phyloP scores from a whole-genome alignment of 2,113 vertebrate species.

The Rhodinocichla rosea region DNA sequence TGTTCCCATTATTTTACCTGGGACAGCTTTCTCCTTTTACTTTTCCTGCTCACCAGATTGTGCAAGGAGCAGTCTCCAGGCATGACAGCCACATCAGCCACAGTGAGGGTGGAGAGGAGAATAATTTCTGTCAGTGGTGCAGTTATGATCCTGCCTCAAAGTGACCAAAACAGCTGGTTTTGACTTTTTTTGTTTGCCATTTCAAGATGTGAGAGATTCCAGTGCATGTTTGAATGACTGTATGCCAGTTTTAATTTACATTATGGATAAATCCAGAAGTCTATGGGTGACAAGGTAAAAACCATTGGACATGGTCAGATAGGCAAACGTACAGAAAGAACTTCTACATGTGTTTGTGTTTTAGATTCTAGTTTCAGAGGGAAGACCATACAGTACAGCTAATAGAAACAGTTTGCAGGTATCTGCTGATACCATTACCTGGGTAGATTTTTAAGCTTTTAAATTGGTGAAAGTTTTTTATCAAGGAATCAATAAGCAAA shows the following conservation, averaged over 20 bases:
- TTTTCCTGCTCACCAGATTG: background rate
- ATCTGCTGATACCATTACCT: background rate
- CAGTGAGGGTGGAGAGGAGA: fast-evolving
- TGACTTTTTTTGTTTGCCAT: background rate
- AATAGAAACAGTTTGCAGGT: background rate
- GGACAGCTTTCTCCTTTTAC: background rate
- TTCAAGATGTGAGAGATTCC: background rate
- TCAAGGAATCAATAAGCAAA: background rate
- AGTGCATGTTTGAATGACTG: background rate
- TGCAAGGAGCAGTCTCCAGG: background rate
- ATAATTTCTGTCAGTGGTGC: background rate
- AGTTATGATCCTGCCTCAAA: background rate
- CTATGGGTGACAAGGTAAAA: background rate
- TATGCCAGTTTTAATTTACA: background rate
- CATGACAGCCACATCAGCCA: too few species aligned
- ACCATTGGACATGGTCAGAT: background rate
- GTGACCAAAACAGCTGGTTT: background rate
- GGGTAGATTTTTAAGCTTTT: background rate
- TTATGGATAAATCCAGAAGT: background rate
- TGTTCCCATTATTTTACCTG: background rate
- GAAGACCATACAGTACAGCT: background rate
- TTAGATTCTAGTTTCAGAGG: background rate
- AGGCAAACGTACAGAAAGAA: background rate
- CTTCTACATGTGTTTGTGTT: background rate
- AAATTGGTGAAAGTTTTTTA: background rate